phyloP scores from a whole-genome alignment of 1,140 invertebrate genomes.

The Plodia interpunctella region DNA sequence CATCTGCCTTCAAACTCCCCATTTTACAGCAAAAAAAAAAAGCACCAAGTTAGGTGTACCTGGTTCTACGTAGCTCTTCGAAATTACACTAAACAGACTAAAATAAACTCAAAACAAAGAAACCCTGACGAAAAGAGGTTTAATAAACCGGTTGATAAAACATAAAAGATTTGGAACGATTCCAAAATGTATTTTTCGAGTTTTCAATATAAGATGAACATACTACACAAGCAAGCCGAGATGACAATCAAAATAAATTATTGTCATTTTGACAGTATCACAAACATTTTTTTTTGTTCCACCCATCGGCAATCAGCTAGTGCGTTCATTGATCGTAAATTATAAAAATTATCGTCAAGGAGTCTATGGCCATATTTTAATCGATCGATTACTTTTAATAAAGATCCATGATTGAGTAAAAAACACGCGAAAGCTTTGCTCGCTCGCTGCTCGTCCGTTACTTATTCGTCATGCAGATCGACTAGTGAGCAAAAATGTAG shows the following conservation, averaged over 20 bases:
- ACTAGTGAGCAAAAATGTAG: too few relatives aligned
- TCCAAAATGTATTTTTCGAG: slow-evolving; percentile 33
- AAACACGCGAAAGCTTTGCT: too few relatives aligned
- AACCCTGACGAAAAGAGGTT: slow-evolving; percentile 22
- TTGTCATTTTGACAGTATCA: neutral
- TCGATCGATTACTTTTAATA: neutral
- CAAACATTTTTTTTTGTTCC: too few relatives aligned
- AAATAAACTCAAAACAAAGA: slow-evolving; percentile 45
- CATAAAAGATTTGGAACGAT: slow-evolving; percentile 37
- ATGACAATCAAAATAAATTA: neutral
- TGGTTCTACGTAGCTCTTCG: neutral
- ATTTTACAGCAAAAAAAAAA: slow-evolving; percentile 35
- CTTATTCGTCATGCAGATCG: too few relatives aligned
- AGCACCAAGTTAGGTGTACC: slow-evolving; percentile 1
- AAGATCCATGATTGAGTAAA: too few relatives aligned
- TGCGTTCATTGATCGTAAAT: neutral
- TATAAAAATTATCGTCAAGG: neutral
- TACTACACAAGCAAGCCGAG: neutral
- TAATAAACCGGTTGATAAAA: slow-evolving; percentile 29
- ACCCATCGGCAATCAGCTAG: too few relatives aligned
- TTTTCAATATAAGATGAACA: neutral
- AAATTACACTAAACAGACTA: neutral
- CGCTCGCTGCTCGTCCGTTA: too few relatives aligned
- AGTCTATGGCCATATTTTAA: neutral
- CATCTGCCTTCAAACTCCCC: slow-evolving; percentile 34